Base-by-base conservation (phyloP, 2,888 invertebrate species). In the Scaptomyza caliginosa region DNA sequence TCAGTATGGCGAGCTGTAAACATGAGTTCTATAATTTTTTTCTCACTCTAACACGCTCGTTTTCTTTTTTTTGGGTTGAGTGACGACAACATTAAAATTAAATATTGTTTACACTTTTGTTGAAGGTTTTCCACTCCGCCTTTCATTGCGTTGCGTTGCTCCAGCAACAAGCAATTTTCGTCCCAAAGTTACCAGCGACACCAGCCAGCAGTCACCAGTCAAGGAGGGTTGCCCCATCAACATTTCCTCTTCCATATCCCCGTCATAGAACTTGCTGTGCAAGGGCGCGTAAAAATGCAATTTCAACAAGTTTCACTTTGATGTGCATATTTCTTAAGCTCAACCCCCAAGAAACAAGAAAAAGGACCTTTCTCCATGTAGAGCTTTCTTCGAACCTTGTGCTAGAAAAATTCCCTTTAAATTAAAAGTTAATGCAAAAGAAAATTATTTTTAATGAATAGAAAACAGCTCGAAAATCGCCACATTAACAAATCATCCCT, bases 261-360 rank as follows among this genome's bases (percentile, higher is more conserved):
- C 56, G 62, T 36, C 36, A 26, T 63, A 58, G 70, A 66, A 51
- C 70, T 70, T 40, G 45, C 66, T 85, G 84, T 69, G 86, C 87
- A 87, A 85, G 88, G 84, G 79, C 85, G 87, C 84, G 84, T 85
- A 84, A 87, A 87, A 84, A 84, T 84, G 84, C 84, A 84, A 87
- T 84, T 82, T 87, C 84, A 79, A 85, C 85, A 87, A 87, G 86
- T 84, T 86, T 83, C 65, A 79, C 84, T 84, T 84, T 84, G 84
- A 84, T 84, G 84, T 84, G 87, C 85, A 86, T 78, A 86, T 75
- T 82, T 84, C 69, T 62, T 74, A 60, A 63, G 46, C 59, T 65
- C 45, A 30, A 69, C 57, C 48, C 40, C 48, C 40, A 2, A 21
- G 4, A 2, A n/a, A 38, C 19, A 23, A 45, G 42, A 0, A 57